A percentile compares a stretch with the other conserved stretches of the same genome.
Conservation (phyloP, 2,888 invertebrate genomes). For the Drosophila austrosaltans region DNA sequence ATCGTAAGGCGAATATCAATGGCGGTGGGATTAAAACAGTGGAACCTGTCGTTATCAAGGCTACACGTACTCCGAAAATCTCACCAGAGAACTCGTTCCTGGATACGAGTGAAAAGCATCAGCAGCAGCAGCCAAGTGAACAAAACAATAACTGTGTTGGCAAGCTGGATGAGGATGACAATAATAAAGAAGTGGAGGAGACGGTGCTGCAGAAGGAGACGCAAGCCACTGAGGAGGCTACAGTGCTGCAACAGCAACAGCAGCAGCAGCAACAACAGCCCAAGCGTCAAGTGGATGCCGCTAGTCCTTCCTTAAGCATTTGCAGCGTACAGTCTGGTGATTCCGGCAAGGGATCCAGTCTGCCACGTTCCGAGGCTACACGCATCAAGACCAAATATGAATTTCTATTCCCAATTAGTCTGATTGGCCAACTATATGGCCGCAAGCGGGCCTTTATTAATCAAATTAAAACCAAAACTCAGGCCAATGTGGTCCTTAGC, state of each 20-base stretch:
- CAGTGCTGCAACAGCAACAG: neutral
- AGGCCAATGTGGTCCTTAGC: conserved; percentile 90
- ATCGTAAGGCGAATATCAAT: conserved; percentile 62
- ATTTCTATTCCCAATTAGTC: conserved; percentile 89
- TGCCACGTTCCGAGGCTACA: conserved; percentile 81
- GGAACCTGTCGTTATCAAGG: conserved; percentile 81
- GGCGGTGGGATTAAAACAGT: conserved; percentile 56
- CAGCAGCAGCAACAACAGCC: conserved; percentile 48
- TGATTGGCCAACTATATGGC: conserved; percentile 95
- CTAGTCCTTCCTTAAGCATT: conserved; percentile 87
- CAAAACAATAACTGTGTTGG: conserved; percentile 73
- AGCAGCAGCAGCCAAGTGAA: conserved; percentile 31
- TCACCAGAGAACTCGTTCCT: conserved; percentile 83
- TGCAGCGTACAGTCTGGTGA: conserved; percentile 83
- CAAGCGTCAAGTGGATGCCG: conserved; percentile 78
- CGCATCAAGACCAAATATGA: conserved; percentile 83
- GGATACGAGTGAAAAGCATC: conserved; percentile 63
- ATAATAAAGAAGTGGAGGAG: conserved; percentile 14
- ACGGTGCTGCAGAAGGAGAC: neutral
- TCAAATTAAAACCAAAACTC: conserved; percentile 90
- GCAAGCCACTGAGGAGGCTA: no score
- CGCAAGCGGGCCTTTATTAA: conserved; percentile 92
- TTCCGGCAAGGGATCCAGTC: conserved; percentile 83
- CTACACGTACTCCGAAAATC: conserved; percentile 82
- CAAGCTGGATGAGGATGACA: conserved; percentile 1